These are phyloP conservation scores for Meta bourneti DNA, from an alignment of 2,888 invertebrate species.

Conservation along the genomic window DNA sequence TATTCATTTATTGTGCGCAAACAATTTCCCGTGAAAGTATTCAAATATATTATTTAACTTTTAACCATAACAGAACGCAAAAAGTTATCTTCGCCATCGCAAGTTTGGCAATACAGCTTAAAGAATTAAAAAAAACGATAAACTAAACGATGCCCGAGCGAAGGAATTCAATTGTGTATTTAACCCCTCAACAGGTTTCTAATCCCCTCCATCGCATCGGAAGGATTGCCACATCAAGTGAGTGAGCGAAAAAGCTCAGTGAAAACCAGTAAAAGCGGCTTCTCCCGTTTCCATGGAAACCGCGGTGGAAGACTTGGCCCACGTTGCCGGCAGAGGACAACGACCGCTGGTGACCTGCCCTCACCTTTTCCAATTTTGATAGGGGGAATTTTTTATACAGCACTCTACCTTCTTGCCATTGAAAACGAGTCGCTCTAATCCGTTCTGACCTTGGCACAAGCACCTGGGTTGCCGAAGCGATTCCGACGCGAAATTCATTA, in stretches of 20 bases:
- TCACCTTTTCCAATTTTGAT: conserved; percentile 64
- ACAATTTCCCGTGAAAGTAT: too few species aligned
- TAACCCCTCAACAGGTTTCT: neutral
- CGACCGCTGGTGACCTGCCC: conserved; percentile 72
- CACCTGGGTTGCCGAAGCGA: conserved; percentile 41
- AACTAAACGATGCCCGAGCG: too few species aligned
- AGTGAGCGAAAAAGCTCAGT: neutral
- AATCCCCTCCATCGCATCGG: neutral
- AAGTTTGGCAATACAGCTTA: too few species aligned
- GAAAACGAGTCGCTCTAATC: conserved; percentile 62
- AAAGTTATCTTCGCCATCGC: too few species aligned
- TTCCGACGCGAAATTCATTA: neutral
- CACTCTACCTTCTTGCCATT: conserved; percentile 56
- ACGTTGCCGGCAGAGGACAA: conserved; percentile 51
- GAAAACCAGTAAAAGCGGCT: conserved; percentile 29
- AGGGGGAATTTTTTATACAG: conserved; percentile 23
- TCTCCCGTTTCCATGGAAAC: conserved; percentile 66
- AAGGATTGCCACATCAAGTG: neutral
- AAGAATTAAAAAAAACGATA: too few species aligned
- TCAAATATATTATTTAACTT: too few species aligned
- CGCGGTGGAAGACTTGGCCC: conserved; percentile 47
- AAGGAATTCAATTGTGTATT: neutral
- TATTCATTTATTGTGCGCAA: too few species aligned
- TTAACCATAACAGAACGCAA: too few species aligned
- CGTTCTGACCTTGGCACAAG: conserved; percentile 67